Percentiles rank a stretch among this genome's conserved stretches.
These are phyloP conservation scores for Syngnathus typhle DNA, from an alignment of 2,113 vertebrate species.

Conservation along the genomic window DNA sequence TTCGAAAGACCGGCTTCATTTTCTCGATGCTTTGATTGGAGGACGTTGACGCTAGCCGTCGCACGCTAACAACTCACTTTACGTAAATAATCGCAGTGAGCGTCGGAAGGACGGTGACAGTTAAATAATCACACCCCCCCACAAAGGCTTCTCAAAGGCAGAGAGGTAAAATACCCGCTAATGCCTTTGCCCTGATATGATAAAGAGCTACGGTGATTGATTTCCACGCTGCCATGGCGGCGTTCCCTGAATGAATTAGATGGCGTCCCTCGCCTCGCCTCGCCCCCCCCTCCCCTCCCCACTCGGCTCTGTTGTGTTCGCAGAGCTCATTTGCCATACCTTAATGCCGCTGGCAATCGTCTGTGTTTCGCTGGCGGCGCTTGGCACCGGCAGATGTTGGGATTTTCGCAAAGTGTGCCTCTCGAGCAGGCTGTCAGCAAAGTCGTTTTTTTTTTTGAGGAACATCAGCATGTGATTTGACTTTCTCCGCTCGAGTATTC, in stretches of 20 bases:
- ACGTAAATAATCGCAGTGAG: conserved; percentile 53
- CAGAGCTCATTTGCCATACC: conserved; percentile 31
- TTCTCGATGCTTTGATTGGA: conserved; percentile 13
- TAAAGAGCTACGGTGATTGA: conserved; percentile 51
- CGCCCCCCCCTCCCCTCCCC: neutral
- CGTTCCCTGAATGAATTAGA: conserved; percentile 34
- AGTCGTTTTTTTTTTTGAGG: conserved; percentile 3
- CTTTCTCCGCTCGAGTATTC: conserved; percentile 17
- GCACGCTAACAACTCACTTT: conserved; percentile 24
- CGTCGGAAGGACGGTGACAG: neutral
- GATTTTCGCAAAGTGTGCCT: conserved; percentile 39
- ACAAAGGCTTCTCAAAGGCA: conserved; percentile 6
- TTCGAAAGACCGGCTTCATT: conserved; percentile 31
- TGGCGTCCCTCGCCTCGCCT: conserved; percentile 20
- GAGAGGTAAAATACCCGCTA: conserved; percentile 29
- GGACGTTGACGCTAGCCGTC: conserved; percentile 21
- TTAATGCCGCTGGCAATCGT: conserved; percentile 28
- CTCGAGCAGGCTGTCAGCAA: conserved; percentile 8
- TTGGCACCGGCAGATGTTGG: conserved; percentile 37
- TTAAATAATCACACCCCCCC: neutral
- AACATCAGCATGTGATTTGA: conserved; percentile 4
- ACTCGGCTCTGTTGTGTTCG: neutral
- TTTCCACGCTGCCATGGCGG: conserved; percentile 31
- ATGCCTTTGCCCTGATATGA: conserved; percentile 39
- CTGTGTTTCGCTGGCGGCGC: conserved; percentile 27